Evolutionary conservation across 2,888 invertebrate genomes (phyloP), one percentile per base, ranked within the genome.

Genomic region (Crossocerus cetratus): DNA sequence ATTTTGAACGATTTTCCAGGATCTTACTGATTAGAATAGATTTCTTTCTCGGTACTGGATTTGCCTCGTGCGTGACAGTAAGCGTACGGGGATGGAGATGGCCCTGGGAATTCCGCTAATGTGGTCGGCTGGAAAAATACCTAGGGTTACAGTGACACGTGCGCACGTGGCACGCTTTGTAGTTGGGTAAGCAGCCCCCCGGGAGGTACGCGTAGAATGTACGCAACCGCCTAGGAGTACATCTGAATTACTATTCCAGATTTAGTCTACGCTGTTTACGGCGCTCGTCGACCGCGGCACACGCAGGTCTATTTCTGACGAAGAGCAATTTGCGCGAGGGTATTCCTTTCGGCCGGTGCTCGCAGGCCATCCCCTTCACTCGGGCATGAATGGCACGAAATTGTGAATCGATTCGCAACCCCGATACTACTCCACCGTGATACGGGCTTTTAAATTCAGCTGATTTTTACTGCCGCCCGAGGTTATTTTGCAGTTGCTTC

Each of bases 331-430:
- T 49, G 16, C 2, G 49, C n/a, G 22, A 32, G n/a, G 57, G 3
- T 57, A 5, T 4, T 57, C 57, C 22, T 57, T 23, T 23, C 32
- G n/a, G 44, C 4, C 5, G 18, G 23, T 13, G 23, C 61, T 57
- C 22, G 32, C 16, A 23, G 20, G 11, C 8, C 4, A 49, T 49
- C 49, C 49, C 43, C 43, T 22, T 18, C 13, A 23, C 13, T 2
- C 11, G 8, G 11, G 21, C 43, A 54, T 65, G 65, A 70, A 66
- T 66, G 65, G 57, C 45, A 44, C 1, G 20, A 23, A 43, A 49
- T 57, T 49, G 56, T 57, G 57, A 70, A 70, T 65, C 61, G 65
- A 66, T 62, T 71, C 57, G 43, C 32, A 8, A 11, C 32, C 32
- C 32, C 32, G 32, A 32, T 8, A 32, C 32, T 32, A 32, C 32